Conservation (phyloP, 2,113 vertebrate genomes). For the Carassius gibelio region DNA sequence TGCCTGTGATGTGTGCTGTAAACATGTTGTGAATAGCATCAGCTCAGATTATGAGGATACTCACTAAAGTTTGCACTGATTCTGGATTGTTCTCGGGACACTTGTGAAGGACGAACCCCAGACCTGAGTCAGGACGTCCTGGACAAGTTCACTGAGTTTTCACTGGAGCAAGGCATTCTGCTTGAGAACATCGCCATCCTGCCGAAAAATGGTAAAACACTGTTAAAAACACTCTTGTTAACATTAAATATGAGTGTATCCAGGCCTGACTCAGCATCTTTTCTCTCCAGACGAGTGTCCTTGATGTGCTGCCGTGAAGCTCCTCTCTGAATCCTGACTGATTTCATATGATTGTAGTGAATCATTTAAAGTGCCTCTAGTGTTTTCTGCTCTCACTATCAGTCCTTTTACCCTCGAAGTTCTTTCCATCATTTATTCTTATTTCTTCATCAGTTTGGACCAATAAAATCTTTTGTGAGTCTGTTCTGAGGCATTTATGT, state of each 20-base stretch:
- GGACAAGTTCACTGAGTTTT: constrained; percentile 77
- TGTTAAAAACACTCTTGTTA: not conserved
- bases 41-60: not conserved
- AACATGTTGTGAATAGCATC: not conserved
- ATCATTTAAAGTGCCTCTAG: constrained; percentile 8
- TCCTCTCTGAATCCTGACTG: not conserved
- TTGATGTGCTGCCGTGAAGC: constrained; percentile 4
- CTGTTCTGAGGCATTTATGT: not conserved
- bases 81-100: not conserved
- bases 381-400: not conserved
- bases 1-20: not conserved
- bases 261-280: not conserved
- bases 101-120: constrained; percentile 68
- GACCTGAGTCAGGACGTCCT: constrained; percentile 66
- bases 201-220: constrained; percentile 72
- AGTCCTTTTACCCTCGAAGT: not conserved
- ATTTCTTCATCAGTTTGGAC: not conserved
- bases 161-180: constrained; percentile 71
- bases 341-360: not conserved
- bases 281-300: constrained; percentile 64
- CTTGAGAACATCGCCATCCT: constrained; percentile 76
- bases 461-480: constrained; percentile 31
- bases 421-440: not conserved
- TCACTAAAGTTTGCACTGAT: not conserved
- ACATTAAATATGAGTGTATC: not conserved